Evolutionary conservation across 2,113 vertebrate species (phyloP).

Genomic region (Andinoacara biseriatus): DNA sequence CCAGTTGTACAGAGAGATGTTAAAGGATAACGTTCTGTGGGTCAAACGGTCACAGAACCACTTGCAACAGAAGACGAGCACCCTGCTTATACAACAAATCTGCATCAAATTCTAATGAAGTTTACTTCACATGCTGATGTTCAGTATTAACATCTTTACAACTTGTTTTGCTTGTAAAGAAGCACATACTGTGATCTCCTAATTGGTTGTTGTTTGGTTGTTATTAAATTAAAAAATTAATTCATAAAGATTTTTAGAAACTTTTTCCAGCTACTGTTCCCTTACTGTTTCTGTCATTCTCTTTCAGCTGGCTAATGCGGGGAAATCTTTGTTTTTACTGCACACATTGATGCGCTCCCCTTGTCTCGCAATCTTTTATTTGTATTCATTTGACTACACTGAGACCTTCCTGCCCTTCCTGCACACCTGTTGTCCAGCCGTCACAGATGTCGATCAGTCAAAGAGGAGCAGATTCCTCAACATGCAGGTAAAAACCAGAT

Average conservation of each 20-base stretch:
- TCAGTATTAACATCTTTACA: background rate
- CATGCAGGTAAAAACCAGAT: slow-evolving; percentile 74
- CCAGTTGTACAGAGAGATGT: slow-evolving; percentile 86
- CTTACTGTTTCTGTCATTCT: slow-evolving; percentile 13
- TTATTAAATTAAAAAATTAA: background rate
- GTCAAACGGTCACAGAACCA: slow-evolving; percentile 91
- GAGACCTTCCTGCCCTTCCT: slow-evolving; percentile 94
- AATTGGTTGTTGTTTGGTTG: background rate
- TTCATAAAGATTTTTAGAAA: background rate
- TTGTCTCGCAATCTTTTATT: slow-evolving; percentile 90
- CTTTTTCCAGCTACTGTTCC: background rate
- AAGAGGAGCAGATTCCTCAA: slow-evolving; percentile 77
- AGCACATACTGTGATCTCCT: background rate
- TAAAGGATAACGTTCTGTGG: slow-evolving; percentile 77
- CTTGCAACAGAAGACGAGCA: slow-evolving; percentile 93
- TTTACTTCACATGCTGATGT: background rate
- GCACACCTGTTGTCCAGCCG: slow-evolving; percentile 84
- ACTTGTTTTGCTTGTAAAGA: background rate
- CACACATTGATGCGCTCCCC: slow-evolving; percentile 92
- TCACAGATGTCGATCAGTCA: slow-evolving; percentile 65
- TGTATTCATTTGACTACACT: slow-evolving; percentile 92
- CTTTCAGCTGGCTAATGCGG: slow-evolving; percentile 86
- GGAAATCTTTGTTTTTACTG: slow-evolving; percentile 91
- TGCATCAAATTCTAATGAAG: background rate
- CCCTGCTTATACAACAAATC: background rate